A percentile compares a stretch with the other conserved stretches of the same genome.
Evolutionary conservation across 2,888 invertebrate genomes (phyloP).

Genomic region (Dorcus hopei): DNA sequence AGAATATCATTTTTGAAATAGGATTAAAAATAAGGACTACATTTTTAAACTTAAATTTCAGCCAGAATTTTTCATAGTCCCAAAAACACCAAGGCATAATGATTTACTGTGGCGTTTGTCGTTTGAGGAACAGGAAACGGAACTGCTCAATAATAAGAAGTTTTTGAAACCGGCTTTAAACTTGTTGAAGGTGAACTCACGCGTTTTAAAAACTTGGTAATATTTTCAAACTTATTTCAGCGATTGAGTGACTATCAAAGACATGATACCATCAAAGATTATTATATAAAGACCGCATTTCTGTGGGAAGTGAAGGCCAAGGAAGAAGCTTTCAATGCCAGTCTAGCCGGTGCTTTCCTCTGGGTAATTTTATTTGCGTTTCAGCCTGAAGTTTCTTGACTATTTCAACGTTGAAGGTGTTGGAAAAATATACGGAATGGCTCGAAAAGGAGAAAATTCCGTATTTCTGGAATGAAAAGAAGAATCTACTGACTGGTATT

Average conservation of each 20-base stretch:
- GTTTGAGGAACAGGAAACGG: slow-evolving; percentile 56
- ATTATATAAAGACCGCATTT: slow-evolving; percentile 57
- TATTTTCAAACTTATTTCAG: slow-evolving; percentile 33
- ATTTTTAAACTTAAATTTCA: slow-evolving; percentile 26
- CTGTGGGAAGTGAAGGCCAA: slow-evolving; percentile 44
- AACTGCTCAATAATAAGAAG: slow-evolving; percentile 50
- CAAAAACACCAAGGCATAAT: slow-evolving; percentile 50
- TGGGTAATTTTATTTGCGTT: slow-evolving; percentile 34
- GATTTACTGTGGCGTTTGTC: slow-evolving; percentile 55
- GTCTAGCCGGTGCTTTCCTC: slow-evolving; percentile 30
- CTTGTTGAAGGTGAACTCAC: slow-evolving; percentile 42
- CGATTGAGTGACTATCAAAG: slow-evolving; percentile 52
- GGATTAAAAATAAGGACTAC: background rate
- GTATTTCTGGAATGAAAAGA: slow-evolving; percentile 53
- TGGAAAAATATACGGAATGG: slow-evolving; percentile 45
- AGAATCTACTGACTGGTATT: slow-evolving; percentile 48
- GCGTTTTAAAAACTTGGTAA: background rate
- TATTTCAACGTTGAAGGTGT: slow-evolving; percentile 46
- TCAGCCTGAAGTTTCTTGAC: background rate
- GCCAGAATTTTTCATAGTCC: slow-evolving; percentile 51
- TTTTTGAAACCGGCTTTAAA: slow-evolving; percentile 51
- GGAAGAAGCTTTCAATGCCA: slow-evolving; percentile 25
- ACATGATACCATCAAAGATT: slow-evolving; percentile 53
- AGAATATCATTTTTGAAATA: background rate
- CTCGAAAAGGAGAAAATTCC: slow-evolving; percentile 40